Base-by-base conservation (phyloP, 1,140 invertebrate species). In the Musca vetustissima region DNA sequence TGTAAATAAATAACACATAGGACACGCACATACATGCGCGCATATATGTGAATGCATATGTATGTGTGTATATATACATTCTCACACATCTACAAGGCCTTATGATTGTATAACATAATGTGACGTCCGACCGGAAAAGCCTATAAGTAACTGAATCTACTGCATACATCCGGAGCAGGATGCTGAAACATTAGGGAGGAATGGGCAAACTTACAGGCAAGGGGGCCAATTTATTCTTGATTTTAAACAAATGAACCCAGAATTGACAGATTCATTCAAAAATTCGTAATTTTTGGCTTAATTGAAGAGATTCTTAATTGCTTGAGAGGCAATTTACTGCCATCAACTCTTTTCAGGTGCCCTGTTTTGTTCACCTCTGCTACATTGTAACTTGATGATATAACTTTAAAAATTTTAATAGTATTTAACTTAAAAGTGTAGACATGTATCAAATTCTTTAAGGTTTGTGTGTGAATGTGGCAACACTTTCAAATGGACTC, bases 1-100 rank as follows among this genome's bases (percentile, higher is more conserved):
- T 79, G 78, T 77, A 79, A 77, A 79, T 79, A 79, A 79, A 79
- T 79, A 79, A 79, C 78, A 72, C 71, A 79, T 79, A 79, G 79
- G 79, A 79, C 78, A 72, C 71, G 69, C 72, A 76, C 64, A 64
- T 22, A 64, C 9, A 24, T 14, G 36, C 43, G 17, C 48, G 6
- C 9, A 64, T 4, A 28, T 36, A 17, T 64, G 61, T 64, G n/a
- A n/a, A n/a, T 64, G 36, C 8, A 65, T 43, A 13, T 49, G 21
- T 49, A 49, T 50, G 43, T 49, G 11, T 14, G 1, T 11, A 14
- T 13, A 43, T 13, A 13, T 11, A 43, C 11, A 43, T 13, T 2
- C 36, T 9, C 36, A 43, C 13, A 13, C 36, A 43, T 7, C 11
- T 43, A 13, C 36, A 43, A 43, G 36, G 36, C 6, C 36, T 43